These are phyloP conservation scores for Polyommatus iphigenia DNA, from an alignment of 2,888 invertebrate genomes.

Conservation along the genomic window DNA sequence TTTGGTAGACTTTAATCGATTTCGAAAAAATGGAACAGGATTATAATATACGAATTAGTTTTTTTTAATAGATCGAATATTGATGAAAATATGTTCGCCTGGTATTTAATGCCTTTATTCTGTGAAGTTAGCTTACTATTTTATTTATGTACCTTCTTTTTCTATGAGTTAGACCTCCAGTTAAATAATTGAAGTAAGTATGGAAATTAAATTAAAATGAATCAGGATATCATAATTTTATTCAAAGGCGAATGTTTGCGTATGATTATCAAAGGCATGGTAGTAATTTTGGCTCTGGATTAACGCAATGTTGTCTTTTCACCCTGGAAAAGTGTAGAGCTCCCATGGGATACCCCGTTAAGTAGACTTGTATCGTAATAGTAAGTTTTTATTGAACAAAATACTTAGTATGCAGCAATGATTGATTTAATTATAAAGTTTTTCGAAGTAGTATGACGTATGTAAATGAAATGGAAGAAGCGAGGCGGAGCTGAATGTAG, in stretches of 20 bases:
- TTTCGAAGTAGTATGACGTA: background rate
- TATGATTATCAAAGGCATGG: too few species aligned
- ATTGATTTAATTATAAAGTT: background rate
- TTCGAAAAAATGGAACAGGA: background rate
- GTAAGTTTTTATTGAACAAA: background rate
- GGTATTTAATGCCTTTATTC: background rate
- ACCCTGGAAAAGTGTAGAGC: too few species aligned
- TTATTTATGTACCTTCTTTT: too few species aligned
- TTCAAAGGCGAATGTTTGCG: too few species aligned
- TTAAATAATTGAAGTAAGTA: too few species aligned
- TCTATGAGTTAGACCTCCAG: too few species aligned
- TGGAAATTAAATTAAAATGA: too few species aligned
- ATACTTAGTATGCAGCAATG: background rate
- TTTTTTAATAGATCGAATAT: background rate
- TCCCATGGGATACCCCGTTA: too few species aligned
- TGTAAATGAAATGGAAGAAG: slow-evolving; percentile 15
- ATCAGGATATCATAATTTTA: too few species aligned
- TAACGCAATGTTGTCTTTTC: too few species aligned
- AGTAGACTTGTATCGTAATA: background rate
- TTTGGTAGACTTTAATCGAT: slow-evolving; percentile 34
- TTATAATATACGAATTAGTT: background rate
- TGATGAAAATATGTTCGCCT: too few species aligned
- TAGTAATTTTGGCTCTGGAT: too few species aligned
- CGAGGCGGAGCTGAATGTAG: background rate
- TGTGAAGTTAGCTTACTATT: background rate